phyloP scores from a whole-genome alignment of 2,888 invertebrate species.

The Oxyscelio sp. region DNA sequence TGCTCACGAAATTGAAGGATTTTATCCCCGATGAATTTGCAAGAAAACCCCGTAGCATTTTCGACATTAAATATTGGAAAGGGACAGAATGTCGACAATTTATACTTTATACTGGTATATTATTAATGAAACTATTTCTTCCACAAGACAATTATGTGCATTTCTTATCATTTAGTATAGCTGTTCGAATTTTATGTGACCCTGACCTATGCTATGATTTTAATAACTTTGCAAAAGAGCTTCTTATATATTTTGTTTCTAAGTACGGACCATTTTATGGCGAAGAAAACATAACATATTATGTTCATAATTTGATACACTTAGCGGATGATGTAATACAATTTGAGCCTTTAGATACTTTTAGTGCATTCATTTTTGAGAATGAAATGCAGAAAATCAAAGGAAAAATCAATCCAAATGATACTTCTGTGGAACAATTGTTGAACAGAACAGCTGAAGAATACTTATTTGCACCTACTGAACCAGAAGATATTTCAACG shows the following conservation, averaged over 20 bases:
- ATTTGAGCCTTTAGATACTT: no score
- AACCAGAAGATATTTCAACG: no score
- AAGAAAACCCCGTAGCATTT: not conserved
- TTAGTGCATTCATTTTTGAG: no score
- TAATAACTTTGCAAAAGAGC: not conserved
- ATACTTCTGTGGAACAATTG: no score
- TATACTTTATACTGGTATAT: not conserved
- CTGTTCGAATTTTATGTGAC: not conserved
- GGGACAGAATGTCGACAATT: not conserved
- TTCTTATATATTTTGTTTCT: not conserved
- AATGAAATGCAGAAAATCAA: no score
- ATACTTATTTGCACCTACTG: no score
- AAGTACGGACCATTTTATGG: not conserved
- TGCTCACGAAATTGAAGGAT: not conserved
- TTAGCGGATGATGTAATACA: no score
- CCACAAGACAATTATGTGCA: not conserved
- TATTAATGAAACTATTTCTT: not conserved
- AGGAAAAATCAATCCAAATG: no score
- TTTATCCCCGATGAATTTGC: not conserved
- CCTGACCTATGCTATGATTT: not conserved
- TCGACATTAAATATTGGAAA: not conserved
- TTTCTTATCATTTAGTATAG: not conserved
- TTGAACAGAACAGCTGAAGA: no score
- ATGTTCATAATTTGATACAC: slow-evolving; percentile 5
- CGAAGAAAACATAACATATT: not conserved